A percentile compares a stretch with the other conserved stretches of the same genome.
These are phyloP conservation scores for Argyra leucocephala DNA, from an alignment of 2,888 invertebrate species.

Conservation along the genomic window DNA sequence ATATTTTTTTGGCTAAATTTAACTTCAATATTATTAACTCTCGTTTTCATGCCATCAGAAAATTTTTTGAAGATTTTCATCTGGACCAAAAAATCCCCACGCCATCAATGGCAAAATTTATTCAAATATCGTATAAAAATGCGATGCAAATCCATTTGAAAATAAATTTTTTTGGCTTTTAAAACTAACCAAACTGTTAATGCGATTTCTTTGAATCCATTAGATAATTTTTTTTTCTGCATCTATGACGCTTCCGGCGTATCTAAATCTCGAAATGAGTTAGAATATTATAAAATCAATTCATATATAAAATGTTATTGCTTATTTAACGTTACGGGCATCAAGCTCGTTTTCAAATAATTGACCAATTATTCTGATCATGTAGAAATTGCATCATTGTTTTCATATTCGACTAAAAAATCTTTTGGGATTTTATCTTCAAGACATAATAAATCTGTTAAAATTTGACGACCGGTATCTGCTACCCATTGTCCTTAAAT, in stretches of 20 bases:
- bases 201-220: conserved; percentile 90
- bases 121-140: conserved; percentile 94
- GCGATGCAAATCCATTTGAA: conserved; percentile 90
- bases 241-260: conserved; percentile 88
- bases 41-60: conserved; percentile 70
- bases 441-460: conserved; percentile 76
- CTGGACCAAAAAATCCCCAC: conserved; percentile 96
- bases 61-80: conserved; percentile 74
- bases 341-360: conserved; percentile 79
- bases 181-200: conserved; percentile 94
- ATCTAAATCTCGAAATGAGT: conserved; percentile 94
- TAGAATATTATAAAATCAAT: conserved; percentile 92
- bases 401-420: conserved; percentile 82
- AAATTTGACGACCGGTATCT: conserved; percentile 77
- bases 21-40: conserved; percentile 67
- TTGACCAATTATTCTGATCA: conserved; percentile 59
- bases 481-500: conserved; percentile 74
- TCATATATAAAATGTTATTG: conserved; percentile 87
- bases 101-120: conserved; percentile 85
- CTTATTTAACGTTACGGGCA: conserved; percentile 73
- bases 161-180: conserved; percentile 83
- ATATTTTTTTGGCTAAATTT: conserved; percentile 55
- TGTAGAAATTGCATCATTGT: conserved; percentile 78
- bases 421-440: conserved; percentile 94
- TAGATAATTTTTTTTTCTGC: conserved; percentile 93